These are phyloP conservation scores for Cacoxenus indagator DNA, from an alignment of 2,888 invertebrate species.

Conservation along the genomic window DNA sequence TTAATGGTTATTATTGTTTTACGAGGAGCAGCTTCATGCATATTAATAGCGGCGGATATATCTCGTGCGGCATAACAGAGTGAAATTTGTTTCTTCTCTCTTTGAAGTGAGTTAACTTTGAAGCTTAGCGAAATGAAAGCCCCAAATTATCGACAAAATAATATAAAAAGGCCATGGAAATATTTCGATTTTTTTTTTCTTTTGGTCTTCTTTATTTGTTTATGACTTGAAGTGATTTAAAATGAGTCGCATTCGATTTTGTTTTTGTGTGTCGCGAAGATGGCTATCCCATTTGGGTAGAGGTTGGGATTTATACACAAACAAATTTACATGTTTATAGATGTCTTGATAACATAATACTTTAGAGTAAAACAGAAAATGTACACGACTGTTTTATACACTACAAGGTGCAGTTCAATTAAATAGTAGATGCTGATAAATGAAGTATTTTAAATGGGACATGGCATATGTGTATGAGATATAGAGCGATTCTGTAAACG, in stretches of 20 bases:
- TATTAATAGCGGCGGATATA: background rate
- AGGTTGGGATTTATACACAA: background rate
- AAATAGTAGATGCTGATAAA: too few relatives aligned
- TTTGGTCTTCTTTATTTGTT: too few relatives aligned
- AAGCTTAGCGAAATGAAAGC: background rate
- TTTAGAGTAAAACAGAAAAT: too few relatives aligned
- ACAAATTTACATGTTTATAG: background rate
- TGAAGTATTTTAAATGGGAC: too few relatives aligned
- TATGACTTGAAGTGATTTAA: background rate
- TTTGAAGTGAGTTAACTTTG: background rate
- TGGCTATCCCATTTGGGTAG: background rate
- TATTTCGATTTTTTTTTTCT: too few relatives aligned
- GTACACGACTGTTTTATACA: too few relatives aligned
- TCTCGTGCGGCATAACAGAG: background rate
- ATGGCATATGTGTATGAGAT: too few relatives aligned
- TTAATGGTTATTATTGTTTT: too few relatives aligned
- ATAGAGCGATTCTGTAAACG: too few relatives aligned
- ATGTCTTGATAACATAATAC: too few relatives aligned
- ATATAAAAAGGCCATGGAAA: background rate
- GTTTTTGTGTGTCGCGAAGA: background rate
- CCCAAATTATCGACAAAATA: constrained; percentile 3
- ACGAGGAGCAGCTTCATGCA: background rate
- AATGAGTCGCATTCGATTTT: background rate
- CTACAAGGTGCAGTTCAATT: too few relatives aligned
- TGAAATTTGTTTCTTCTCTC: background rate